Evolutionary conservation across 1,140 invertebrate species (phyloP).

Genomic region (Tenebrio molitor): DNA sequence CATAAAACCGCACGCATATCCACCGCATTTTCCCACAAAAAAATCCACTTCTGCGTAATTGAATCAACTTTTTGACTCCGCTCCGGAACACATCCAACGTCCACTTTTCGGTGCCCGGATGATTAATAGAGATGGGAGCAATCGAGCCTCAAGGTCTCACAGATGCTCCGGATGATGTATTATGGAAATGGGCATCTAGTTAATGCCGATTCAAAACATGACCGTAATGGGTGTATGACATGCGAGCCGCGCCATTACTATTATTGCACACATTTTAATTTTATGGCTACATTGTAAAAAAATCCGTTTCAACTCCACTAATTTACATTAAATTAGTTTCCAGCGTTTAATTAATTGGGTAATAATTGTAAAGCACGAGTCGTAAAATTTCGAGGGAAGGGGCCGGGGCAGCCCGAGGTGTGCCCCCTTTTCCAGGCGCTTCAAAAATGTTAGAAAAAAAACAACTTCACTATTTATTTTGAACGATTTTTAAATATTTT

Average conservation of each 20-base stretch:
- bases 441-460: too few relatives aligned
- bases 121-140: not conserved
- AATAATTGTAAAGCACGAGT: slow-evolving; percentile 25
- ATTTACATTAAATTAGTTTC: slow-evolving; percentile 28
- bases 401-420: not conserved
- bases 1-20: slow-evolving; percentile 15
- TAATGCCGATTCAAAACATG: slow-evolving; percentile 15
- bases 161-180: slow-evolving; percentile 9
- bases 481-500: too few relatives aligned
- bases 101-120: not conserved
- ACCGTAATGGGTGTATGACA: slow-evolving; percentile 20
- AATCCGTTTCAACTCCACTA: slow-evolving; percentile 3
- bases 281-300: slow-evolving; percentile 4
- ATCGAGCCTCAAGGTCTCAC: slow-evolving; percentile 1
- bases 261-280: slow-evolving; percentile 26
- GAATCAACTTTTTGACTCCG: too few relatives aligned
- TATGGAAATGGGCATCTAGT: slow-evolving; percentile 21
- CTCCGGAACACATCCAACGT: too few relatives aligned
- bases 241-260: slow-evolving; percentile 15
- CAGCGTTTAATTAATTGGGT: slow-evolving; percentile 32
- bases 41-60: too few relatives aligned
- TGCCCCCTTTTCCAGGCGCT: not conserved
- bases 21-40: too few relatives aligned
- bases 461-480: too few relatives aligned
- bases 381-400: slow-evolving; percentile 8